phyloP scores from a whole-genome alignment of 2,113 vertebrate species.

The Bubo blakistoni region DNA sequence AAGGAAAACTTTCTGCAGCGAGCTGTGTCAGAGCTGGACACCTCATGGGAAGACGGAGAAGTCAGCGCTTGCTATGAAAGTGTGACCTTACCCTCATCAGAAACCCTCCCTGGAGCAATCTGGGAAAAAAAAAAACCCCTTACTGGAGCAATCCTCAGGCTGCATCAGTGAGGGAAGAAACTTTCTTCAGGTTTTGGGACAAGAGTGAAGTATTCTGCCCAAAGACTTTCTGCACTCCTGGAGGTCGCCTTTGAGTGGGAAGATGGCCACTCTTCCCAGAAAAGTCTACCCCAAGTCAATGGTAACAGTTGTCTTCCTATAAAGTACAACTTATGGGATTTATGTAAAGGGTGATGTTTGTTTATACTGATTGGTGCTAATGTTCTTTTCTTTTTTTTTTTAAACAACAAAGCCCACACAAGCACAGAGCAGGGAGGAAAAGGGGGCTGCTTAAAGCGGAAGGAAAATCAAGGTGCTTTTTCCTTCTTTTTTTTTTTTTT shows the following conservation, averaged over 20 bases:
- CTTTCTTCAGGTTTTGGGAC: neutral
- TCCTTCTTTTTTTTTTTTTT: neutral
- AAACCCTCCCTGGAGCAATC: neutral
- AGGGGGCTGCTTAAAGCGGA: neutral
- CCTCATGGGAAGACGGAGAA: accelerated
- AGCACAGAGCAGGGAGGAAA: neutral
- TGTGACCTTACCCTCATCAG: neutral
- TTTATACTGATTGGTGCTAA: neutral
- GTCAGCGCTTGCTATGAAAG: accelerated
- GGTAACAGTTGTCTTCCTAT: neutral
- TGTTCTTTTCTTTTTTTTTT: too few relatives aligned
- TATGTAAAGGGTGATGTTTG: neutral
- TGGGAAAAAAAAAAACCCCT: neutral
- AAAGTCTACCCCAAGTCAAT: neutral
- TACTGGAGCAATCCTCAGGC: neutral
- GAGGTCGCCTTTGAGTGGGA: neutral
- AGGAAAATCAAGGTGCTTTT: neutral
- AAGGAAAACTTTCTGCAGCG: neutral
- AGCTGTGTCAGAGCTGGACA: neutral
- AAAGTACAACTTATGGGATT: neutral
- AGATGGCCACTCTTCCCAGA: neutral
- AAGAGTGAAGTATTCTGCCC: neutral
- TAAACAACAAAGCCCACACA: neutral
- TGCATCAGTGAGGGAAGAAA: neutral
- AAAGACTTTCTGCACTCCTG: neutral